Evolutionary conservation across 2,113 vertebrate genomes (phyloP).

Genomic region (Rhea pennata): DNA sequence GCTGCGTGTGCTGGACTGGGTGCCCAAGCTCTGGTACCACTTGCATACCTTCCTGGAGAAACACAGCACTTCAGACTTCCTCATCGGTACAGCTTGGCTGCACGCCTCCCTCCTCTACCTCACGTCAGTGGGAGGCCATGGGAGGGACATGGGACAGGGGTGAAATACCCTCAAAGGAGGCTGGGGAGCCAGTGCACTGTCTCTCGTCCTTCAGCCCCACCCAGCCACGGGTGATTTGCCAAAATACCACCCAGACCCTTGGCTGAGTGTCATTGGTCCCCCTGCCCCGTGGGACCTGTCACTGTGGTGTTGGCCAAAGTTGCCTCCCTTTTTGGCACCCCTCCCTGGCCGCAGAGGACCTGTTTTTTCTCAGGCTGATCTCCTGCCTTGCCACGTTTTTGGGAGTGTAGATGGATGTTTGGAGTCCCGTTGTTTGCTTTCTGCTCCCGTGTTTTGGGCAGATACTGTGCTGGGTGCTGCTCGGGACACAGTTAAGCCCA

Average conservation of each 20-base stretch:
- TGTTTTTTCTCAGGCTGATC: neutral
- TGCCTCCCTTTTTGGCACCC: neutral
- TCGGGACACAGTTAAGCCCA: neutral
- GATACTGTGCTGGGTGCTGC: fast-evolving
- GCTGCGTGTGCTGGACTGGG: constrained; percentile 91
- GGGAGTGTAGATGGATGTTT: neutral
- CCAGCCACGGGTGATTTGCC: neutral
- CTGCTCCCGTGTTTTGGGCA: fast-evolving
- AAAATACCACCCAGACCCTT: neutral
- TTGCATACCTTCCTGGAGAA: constrained; percentile 97
- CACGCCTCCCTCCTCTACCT: neutral
- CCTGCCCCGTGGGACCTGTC: neutral
- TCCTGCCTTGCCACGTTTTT: neutral
- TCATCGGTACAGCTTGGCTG: constrained; percentile 83
- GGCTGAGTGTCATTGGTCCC: neutral
- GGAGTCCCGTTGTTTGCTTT: neutral
- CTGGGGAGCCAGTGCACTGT: fast-evolving
- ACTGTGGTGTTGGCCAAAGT: too few species aligned
- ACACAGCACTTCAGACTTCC: constrained; percentile 97
- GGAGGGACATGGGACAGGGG: neutral
- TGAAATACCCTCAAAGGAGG: neutral
- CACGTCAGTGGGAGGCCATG: fast-evolving
- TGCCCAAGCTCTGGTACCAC: constrained; percentile 97
- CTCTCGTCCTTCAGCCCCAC: neutral
- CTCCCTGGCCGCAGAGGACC: neutral